phyloP scores from a whole-genome alignment of 2,888 invertebrate species.

The Melangyna quadrimaculata region DNA sequence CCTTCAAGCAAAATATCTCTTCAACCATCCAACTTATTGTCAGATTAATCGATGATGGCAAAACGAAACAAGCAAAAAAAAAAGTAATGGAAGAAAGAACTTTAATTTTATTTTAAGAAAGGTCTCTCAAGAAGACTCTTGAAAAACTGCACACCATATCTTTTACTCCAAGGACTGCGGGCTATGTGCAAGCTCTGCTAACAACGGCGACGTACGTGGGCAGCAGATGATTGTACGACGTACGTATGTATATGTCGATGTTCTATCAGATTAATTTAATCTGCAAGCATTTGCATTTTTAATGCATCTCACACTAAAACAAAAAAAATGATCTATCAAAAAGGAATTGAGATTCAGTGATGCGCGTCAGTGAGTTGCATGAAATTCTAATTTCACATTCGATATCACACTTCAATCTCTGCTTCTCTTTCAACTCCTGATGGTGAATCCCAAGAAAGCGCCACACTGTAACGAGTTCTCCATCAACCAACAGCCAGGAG shows the following conservation, averaged over 20 bases:
- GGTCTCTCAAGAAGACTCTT: slow-evolving; percentile 23
- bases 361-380: slow-evolving; percentile 47
- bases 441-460: slow-evolving; percentile 52
- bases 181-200: not conserved
- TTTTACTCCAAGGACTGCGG: not conserved
- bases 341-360: slow-evolving; percentile 32
- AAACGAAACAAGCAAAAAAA: not conserved
- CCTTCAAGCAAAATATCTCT: slow-evolving; percentile 26
- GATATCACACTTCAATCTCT: slow-evolving; percentile 67
- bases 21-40: slow-evolving; percentile 38
- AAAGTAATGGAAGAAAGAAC: not conserved
- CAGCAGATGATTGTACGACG: slow-evolving; percentile 5
- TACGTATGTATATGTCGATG: not conserved
- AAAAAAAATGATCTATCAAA: slow-evolving; percentile 8
- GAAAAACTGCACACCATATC: not conserved
- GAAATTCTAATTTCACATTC: slow-evolving; percentile 69
- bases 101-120: slow-evolving; percentile 58
- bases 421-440: slow-evolving; percentile 1
- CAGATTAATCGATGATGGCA: slow-evolving; percentile 53
- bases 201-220: not conserved
- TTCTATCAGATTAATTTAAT: slow-evolving; percentile 58
- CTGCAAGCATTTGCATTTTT: slow-evolving; percentile 54
- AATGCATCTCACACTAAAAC: slow-evolving; percentile 24
- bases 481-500: not conserved
- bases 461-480: slow-evolving; percentile 29